Evolutionary conservation across 2,797 vertebrate species (phyloP), one percentile per base, ranked within the genome.

Genomic region (Zenarchopterus dispar): DNA sequence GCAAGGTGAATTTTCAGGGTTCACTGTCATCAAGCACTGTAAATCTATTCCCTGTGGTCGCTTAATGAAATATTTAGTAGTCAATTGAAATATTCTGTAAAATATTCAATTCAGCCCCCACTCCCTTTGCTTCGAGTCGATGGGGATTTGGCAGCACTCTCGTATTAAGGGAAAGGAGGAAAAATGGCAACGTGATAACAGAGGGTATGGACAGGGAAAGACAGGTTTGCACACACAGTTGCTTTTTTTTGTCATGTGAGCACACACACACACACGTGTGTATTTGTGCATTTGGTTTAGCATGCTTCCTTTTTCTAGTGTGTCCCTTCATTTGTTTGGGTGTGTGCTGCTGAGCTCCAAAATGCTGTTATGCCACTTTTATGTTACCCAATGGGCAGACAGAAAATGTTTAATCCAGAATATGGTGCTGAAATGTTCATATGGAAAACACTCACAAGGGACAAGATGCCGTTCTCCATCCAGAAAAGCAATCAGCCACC

Each of bases 31-130:
- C n/a, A 21, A 16, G 67, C 53, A 45, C 8, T 10, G 62, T 59
- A 31, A 48, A 39, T 67, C 59, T 71, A 70, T 73, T 75, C 61
- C 52, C 74, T 60, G 78, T 79, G 81, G 86, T 56, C 51, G 55
- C 66, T 49, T 58, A 31, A 87, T 90, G 52, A 89, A 91, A 88
- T 81, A 89, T 91, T 87, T 64, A 88, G 48, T 50, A 73, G 59
- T 61, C 47, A 62, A 39, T 58, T 57, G 31, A 33, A 33, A 33
- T 33, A 33, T 33, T 15, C 56, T 49, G 76, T 80, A 62, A 78
- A 19, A 76, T 71, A 84, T 75, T 79, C 52, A 3, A 71, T 79
- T 69, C 54, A 59, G 67, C 67, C 60, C 58, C 46, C 61, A 33
- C 45, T 9, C 15, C 18, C 11, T 10, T 13, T 48, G 18, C 58